phyloP scores from a whole-genome alignment of 2,797 vertebrate genomes.

The Ctenopoma kingsleyae region DNA sequence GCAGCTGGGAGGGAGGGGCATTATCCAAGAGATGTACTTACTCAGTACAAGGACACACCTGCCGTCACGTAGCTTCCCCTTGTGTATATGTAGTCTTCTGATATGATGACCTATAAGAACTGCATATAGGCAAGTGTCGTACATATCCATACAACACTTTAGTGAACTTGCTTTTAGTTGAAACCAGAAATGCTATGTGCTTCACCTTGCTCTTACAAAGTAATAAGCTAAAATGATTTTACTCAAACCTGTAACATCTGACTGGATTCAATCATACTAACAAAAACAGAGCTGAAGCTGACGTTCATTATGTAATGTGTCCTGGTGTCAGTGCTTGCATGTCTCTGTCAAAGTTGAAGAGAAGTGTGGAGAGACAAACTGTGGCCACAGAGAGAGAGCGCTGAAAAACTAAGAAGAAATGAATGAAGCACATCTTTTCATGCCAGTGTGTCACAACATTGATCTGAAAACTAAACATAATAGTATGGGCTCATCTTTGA shows the following conservation, averaged over 20 bases:
- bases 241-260: background rate
- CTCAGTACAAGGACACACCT: conserved; percentile 54
- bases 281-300: background rate
- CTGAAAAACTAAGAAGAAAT: background rate
- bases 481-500: background rate
- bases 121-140: background rate
- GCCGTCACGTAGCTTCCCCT: conserved; percentile 17
- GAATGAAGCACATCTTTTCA: background rate
- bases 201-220: conserved; percentile 6
- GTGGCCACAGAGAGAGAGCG: background rate
- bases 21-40: conserved; percentile 45
- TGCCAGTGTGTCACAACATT: background rate
- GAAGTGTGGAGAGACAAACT: background rate
- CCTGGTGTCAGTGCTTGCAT: background rate
- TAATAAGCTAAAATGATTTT: background rate
- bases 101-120: conserved; percentile 37
- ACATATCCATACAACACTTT: too few species aligned
- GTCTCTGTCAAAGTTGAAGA: conserved; percentile 1
- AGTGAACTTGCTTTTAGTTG: too few species aligned
- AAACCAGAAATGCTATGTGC: background rate
- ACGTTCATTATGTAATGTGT: background rate
- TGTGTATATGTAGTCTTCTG: conserved; percentile 22
- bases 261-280: conserved; percentile 3
- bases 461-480: background rate
- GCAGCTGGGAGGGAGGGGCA: conserved; percentile 42